Conservation (phyloP, 2,888 invertebrate species). For the Charanyca ferruginea region DNA sequence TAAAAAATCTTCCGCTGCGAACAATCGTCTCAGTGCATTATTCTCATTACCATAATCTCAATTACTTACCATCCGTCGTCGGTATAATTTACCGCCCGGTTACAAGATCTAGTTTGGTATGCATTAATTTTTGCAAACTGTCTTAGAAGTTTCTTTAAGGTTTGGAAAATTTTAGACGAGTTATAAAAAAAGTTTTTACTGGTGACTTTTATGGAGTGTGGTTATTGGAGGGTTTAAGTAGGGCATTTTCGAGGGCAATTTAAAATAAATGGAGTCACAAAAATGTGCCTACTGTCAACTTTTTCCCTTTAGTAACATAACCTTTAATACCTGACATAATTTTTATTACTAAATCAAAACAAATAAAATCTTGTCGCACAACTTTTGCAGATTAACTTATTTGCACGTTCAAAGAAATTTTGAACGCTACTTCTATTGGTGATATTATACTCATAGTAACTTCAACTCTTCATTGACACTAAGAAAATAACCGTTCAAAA, state of each 20-base stretch:
- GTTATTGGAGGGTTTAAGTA: constrained; percentile 29
- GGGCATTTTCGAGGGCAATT: constrained; percentile 23
- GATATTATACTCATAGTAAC: too few species aligned
- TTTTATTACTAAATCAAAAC: background rate
- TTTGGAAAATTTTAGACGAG: background rate
- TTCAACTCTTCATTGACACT: too few species aligned
- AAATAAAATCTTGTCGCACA: background rate
- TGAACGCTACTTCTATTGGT: too few species aligned
- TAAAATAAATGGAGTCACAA: constrained; percentile 13
- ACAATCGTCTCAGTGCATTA: constrained; percentile 60
- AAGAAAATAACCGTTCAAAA: too few species aligned
- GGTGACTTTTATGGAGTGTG: constrained; percentile 44
- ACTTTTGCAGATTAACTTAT: too few species aligned
- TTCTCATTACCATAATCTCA: constrained; percentile 73
- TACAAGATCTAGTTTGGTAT: constrained; percentile 54
- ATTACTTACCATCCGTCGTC: constrained; percentile 70
- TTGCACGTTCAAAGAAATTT: too few species aligned
- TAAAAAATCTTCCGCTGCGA: constrained; percentile 68
- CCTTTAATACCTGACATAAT: constrained; percentile 5
- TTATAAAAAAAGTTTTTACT: constrained; percentile 54
- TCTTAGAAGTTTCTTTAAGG: constrained; percentile 30
- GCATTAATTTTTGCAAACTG: constrained; percentile 52
- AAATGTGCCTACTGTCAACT: constrained; percentile 2
- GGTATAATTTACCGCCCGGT: constrained; percentile 59
- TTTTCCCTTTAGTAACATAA: background rate